Evolutionary conservation across 1,140 invertebrate species (phyloP).

Genomic region (Eufriesea mexicana): DNA sequence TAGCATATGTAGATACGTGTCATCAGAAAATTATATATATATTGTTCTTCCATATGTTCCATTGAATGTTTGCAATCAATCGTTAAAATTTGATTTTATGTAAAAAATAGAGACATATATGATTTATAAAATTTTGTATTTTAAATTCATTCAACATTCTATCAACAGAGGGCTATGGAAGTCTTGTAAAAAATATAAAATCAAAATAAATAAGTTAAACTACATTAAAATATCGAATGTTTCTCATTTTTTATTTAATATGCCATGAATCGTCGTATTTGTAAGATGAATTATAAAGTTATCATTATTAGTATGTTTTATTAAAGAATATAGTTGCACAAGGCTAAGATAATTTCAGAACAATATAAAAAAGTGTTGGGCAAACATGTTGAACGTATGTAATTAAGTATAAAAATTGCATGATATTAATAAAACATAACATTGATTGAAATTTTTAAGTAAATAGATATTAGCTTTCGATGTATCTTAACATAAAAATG

Average conservation of each 20-base stretch:
- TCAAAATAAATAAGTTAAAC: constrained; percentile 37
- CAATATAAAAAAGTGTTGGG: neutral
- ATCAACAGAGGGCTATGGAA: neutral
- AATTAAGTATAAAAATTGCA: neutral
- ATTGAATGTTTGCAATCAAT: too few species aligned
- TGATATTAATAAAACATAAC: neutral
- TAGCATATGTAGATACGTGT: too few species aligned
- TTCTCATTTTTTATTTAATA: neutral
- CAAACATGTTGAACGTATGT: neutral
- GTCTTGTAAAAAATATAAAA: neutral
- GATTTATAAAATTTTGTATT: neutral
- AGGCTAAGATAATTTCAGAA: neutral
- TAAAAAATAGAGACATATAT: too few species aligned
- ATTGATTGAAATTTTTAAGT: neutral
- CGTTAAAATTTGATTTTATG: too few species aligned
- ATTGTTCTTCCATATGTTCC: too few species aligned
- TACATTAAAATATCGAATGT: neutral
- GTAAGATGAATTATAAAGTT: neutral
- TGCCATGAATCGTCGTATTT: neutral
- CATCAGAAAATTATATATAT: too few species aligned
- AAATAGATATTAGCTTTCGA: neutral
- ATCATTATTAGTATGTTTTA: neutral
- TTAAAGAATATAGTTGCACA: neutral
- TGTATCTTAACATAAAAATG: neutral
- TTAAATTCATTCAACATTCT: neutral